Conservation (phyloP, 1,140 invertebrate genomes). For the Magallana angulata region DNA sequence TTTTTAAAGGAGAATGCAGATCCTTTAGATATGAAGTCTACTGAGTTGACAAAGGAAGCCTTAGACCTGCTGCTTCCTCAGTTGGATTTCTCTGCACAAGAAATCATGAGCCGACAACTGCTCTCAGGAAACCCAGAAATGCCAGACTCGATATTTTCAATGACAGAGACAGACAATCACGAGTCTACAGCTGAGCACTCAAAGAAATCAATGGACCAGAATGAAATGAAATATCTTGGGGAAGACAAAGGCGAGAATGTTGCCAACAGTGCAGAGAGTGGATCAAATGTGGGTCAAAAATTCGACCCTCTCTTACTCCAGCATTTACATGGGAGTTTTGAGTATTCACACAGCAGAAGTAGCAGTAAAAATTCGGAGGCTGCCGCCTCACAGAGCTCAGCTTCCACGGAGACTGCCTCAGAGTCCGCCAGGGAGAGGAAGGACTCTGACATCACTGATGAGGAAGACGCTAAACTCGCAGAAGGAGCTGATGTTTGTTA, state of each 20-base stretch:
- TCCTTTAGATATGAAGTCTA: conserved; percentile 22
- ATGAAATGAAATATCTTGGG: not conserved
- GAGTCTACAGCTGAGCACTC: not conserved
- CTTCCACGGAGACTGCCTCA: not conserved
- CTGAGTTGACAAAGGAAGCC: conserved; percentile 37
- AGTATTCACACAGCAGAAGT: conserved; percentile 5
- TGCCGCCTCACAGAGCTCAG: not conserved
- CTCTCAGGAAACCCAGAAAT: conserved; percentile 40
- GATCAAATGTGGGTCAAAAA: conserved; percentile 1
- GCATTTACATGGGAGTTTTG: conserved; percentile 30
- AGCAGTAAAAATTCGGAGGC: conserved; percentile 14
- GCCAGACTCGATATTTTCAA: conserved; percentile 40
- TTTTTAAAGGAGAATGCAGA: conserved; percentile 20
- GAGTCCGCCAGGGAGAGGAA: not conserved
- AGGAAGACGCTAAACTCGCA: not conserved
- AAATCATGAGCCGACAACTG: conserved; percentile 31
- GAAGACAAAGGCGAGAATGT: not conserved
- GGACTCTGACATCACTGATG: conserved; percentile 7
- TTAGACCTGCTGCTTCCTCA: conserved; percentile 35
- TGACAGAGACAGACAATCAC: not conserved
- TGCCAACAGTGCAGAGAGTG: not conserved
- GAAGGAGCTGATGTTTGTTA: not conserved
- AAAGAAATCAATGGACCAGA: not conserved
- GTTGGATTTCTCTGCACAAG: conserved; percentile 31
- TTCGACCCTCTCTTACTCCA: conserved; percentile 13